Percentiles rank a stretch among this genome's conserved stretches.
Conservation (phyloP, 2,797 vertebrate species). For the Neostethus bicornis region DNA sequence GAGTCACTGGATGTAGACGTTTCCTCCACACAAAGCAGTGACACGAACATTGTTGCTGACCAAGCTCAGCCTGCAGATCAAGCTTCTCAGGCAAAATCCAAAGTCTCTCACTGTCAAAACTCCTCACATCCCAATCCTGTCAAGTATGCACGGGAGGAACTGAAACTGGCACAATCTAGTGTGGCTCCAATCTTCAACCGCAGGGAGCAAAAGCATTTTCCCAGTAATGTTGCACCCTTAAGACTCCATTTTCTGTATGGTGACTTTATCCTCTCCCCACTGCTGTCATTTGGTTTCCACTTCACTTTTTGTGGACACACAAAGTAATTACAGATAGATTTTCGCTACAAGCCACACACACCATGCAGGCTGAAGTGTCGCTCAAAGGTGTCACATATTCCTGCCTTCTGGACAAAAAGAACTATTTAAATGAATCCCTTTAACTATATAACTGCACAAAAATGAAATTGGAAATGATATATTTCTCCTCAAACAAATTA, state of each 20-base stretch:
- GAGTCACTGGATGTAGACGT: neutral
- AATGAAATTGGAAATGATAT: neutral
- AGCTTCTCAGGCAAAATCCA: neutral
- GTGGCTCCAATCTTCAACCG: neutral
- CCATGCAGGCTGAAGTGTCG: neutral
- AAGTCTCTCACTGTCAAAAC: neutral
- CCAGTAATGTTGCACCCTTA: too few species aligned
- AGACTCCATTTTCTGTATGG: too few species aligned
- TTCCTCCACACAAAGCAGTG: slow-evolving; percentile 3
- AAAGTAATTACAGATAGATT: too few species aligned
- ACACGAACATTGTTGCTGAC: slow-evolving; percentile 9
- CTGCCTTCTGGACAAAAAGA: neutral
- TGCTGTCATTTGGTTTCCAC: too few species aligned
- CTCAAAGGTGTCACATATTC: neutral
- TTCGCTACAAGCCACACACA: neutral
- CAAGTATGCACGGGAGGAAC: neutral
- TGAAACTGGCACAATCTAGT: neutral
- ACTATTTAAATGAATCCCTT: neutral
- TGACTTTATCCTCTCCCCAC: too few species aligned
- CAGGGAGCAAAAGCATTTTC: neutral
- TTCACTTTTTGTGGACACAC: too few species aligned
- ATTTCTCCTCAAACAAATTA: too few species aligned
- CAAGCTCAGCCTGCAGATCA: neutral
- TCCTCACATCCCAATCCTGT: slow-evolving; percentile 7
- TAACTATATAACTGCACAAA: neutral